Percentiles rank a stretch among this genome's conserved stretches.
Evolutionary conservation across 2,113 vertebrate species (phyloP).

Genomic region (Erythrocebus patas): DNA sequence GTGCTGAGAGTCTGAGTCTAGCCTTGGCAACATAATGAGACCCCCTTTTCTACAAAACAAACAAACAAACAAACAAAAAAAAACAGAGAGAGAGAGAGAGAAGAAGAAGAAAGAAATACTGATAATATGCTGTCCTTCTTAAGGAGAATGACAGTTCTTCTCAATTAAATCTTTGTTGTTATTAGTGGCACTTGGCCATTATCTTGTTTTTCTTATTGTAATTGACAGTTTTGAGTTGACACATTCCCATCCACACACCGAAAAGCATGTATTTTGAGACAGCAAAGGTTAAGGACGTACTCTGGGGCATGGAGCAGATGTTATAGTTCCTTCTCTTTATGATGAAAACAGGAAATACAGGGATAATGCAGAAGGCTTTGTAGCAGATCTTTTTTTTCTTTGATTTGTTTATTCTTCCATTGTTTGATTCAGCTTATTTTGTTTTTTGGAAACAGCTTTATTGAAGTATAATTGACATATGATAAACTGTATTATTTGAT

Average conservation of each 20-base stretch:
- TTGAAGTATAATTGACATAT: neutral
- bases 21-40: too few relatives aligned
- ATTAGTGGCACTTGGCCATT: neutral
- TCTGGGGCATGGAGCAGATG: constrained; percentile 45
- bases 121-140: neutral
- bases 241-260: neutral
- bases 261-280: neutral
- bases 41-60: too few relatives aligned
- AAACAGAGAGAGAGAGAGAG: too few relatives aligned
- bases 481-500: neutral
- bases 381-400: neutral
- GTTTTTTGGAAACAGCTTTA: neutral
- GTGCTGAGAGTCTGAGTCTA: too few relatives aligned
- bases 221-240: constrained; percentile 3
- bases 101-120: neutral
- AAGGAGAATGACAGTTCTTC: neutral
- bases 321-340: neutral
- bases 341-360: constrained; percentile 20
- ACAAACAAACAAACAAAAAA: too few relatives aligned
- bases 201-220: neutral
- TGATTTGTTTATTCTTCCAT: constrained; percentile 9
- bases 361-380: neutral
- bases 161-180: constrained; percentile 7
- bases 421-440: constrained; percentile 14
- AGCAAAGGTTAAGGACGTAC: neutral